phyloP scores from a whole-genome alignment of 2,888 invertebrate genomes.

The Pachydiplax longipennis region DNA sequence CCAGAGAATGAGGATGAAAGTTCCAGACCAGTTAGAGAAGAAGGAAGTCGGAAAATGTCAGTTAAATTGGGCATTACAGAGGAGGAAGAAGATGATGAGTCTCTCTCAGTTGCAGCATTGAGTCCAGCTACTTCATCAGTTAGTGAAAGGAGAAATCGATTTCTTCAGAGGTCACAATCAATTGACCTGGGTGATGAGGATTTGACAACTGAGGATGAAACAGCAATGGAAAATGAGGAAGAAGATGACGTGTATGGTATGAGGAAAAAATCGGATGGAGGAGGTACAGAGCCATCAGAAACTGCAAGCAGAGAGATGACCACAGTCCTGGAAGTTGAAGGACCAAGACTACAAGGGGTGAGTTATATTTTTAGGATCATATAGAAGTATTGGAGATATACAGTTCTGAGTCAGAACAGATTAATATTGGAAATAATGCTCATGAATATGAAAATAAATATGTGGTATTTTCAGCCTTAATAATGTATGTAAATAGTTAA shows the following conservation, averaged over 20 bases:
- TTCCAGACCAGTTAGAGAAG: background rate
- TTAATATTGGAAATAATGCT: too few species aligned
- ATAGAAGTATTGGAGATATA: too few species aligned
- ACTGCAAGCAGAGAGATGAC: conserved; percentile 35
- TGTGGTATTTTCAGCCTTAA: too few species aligned
- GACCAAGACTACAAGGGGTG: conserved; percentile 7
- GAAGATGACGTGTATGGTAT: conserved; percentile 14
- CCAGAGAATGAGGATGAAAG: conserved; percentile 16
- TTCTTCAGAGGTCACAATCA: conserved; percentile 15
- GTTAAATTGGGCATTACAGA: conserved; percentile 12
- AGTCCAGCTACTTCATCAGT: conserved; percentile 18
- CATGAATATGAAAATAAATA: too few species aligned
- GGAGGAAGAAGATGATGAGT: conserved; percentile 34
- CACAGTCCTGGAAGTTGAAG: conserved; percentile 23
- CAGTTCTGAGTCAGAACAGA: too few species aligned
- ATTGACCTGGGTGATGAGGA: conserved; percentile 28
- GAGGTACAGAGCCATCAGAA: conserved; percentile 35
- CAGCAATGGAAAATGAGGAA: conserved; percentile 27
- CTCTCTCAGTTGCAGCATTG: conserved; percentile 11
- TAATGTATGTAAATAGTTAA: too few species aligned
- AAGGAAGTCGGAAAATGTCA: background rate
- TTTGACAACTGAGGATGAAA: conserved; percentile 25
- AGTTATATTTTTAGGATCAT: background rate
- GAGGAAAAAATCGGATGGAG: conserved; percentile 40
- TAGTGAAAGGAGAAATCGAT: conserved; percentile 13